Conservation (phyloP, 2,888 invertebrate species). For the Argyresthia goedartella region DNA sequence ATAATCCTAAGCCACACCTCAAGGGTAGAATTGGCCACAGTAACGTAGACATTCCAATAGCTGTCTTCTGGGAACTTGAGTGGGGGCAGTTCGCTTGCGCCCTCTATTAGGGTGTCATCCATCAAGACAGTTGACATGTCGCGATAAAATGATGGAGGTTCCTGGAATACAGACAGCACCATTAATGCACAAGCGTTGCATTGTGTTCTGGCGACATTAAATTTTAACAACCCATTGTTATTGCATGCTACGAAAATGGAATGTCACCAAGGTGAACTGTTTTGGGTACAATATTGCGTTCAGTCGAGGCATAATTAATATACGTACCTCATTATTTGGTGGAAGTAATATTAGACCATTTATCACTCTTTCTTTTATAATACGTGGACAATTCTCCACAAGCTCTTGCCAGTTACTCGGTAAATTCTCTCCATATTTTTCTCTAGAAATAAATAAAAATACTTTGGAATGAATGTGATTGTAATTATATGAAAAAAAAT, state of each 20-base stretch:
- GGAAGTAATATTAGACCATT: constrained; percentile 62
- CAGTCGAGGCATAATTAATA: too few species aligned
- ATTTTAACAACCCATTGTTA: too few species aligned
- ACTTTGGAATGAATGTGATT: not conserved
- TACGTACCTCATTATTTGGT: constrained; percentile 45
- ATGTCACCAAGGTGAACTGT: too few species aligned
- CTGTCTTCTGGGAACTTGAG: constrained; percentile 56
- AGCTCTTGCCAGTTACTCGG: constrained; percentile 79
- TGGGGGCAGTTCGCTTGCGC: constrained; percentile 52
- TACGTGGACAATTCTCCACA: constrained; percentile 67
- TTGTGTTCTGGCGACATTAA: too few species aligned
- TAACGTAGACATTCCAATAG: constrained; percentile 73
- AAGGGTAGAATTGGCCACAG: constrained; percentile 70
- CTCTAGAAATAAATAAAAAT: constrained; percentile 35
- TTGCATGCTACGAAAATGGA: too few species aligned
- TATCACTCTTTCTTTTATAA: constrained; percentile 65
- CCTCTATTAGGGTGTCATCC: constrained; percentile 37
- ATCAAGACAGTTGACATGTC: constrained; percentile 17
- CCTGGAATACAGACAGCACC: constrained; percentile 16
- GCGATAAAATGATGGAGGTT: constrained; percentile 16
- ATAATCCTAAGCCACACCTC: constrained; percentile 78
- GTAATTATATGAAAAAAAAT: too few species aligned
- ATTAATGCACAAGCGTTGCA: too few species aligned
- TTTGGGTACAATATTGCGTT: too few species aligned
- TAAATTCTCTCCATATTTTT: constrained; percentile 74